phyloP scores from a whole-genome alignment of 2,113 vertebrate species.

The Rhegmatorhina hoffmannsi region DNA sequence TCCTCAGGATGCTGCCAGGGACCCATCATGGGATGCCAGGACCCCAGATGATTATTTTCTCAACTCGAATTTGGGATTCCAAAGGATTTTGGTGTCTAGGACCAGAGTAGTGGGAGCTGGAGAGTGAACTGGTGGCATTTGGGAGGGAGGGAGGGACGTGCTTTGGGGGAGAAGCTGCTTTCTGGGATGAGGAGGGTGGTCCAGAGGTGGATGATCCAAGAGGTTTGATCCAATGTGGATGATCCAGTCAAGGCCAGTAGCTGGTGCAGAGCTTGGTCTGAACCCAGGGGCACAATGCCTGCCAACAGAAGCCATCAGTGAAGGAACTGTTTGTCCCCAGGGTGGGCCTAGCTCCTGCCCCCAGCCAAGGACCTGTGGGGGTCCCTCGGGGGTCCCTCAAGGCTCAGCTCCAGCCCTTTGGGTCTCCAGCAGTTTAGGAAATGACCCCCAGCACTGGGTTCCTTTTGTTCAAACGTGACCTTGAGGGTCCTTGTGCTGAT shows the following conservation, averaged over 20 bases:
- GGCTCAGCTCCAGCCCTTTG: accelerated
- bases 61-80: neutral
- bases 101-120: accelerated
- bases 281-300: neutral
- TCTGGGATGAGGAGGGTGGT: accelerated
- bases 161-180: neutral
- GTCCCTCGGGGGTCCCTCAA: accelerated
- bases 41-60: accelerated
- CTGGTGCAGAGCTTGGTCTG: neutral
- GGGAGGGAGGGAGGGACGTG: neutral
- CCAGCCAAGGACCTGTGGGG: accelerated
- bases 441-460: accelerated
- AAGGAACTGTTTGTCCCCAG: neutral
- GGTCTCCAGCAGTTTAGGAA: accelerated
- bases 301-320: neutral
- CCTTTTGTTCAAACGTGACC: neutral
- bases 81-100: accelerated
- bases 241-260: accelerated
- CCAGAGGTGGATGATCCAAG: neutral
- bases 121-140: neutral
- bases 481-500: neutral
- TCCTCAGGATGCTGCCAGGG: neutral
- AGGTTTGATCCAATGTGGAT: too few species aligned
- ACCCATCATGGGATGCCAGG: accelerated
- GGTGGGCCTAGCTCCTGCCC: neutral